Base-by-base conservation (phyloP, 2,797 vertebrate genomes). In the Gouania willdenowi region DNA sequence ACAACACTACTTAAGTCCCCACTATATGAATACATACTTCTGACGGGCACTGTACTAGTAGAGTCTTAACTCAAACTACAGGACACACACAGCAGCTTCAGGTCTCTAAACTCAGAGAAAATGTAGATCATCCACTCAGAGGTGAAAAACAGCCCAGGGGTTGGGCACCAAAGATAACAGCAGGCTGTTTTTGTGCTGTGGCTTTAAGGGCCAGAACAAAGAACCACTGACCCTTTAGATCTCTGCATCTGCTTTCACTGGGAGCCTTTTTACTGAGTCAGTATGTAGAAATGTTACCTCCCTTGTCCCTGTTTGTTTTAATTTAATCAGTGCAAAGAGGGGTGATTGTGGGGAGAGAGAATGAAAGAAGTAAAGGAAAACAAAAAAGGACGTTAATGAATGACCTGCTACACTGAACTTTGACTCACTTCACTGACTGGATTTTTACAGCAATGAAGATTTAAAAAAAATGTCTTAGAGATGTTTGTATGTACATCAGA, bases 261-360 rank as follows among this genome's bases (percentile, higher is more conserved):
- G 49, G 17, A 45, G 41, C 8, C 47, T 66, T 71, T 81, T 79
- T 69, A 83, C 79, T 65, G 79, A 75, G 65, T 84, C 69, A 71
- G 72, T 73, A 54, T 81, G 83, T 80, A 64, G 65, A 56, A 64
- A 75, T 68, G 67, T 80, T 79, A 69, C 81, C 79, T 77, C 71
- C 70, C 61, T 45, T 26, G 25, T 47, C 27, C 36, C 8, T 68
- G 56, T 78, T 81, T 83, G 67, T 81, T 85, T 81, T 80, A 39
- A 56, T 83, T 72, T 78, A 46, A 61, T 66, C 50, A 37, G 62
- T 39, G 55, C 38, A 31, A 39, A 65, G 28, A 58, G 41, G 55
- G 27, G n/a, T n/a, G n/a, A n/a, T n/a, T n/a, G n/a, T n/a, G n/a
- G n/a, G n/a, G n/a, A n/a, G n/a, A n/a, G n/a, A n/a, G n/a, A n/a